Conservation (phyloP, 2,113 vertebrate species). For the Chiloscyllium plagiosum region DNA sequence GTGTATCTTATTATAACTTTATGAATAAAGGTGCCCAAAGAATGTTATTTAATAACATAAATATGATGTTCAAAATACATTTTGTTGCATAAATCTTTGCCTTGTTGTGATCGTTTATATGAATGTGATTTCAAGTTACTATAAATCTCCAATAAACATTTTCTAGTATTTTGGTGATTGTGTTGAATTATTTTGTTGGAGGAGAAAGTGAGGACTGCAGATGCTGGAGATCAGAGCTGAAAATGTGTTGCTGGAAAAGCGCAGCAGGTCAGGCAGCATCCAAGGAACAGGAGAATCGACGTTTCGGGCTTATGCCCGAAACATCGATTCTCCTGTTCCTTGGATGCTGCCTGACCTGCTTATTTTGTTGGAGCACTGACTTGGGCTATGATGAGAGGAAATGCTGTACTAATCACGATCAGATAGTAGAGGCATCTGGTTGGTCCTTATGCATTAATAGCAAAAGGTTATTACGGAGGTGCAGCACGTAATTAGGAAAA, state of each 20-base stretch:
- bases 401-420: background rate
- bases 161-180: background rate
- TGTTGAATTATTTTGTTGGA: background rate
- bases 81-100: background rate
- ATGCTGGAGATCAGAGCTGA: no score
- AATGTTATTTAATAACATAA: background rate
- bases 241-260: no score
- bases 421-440: no score
- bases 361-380: background rate
- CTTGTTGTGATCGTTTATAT: background rate
- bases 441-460: no score
- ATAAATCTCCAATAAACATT: slow-evolving; percentile 3
- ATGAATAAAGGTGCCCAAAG: background rate
- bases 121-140: background rate
- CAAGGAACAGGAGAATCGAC: no score
- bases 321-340: no score
- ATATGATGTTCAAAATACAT: background rate
- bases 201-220: no score
- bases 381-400: background rate
- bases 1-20: background rate
- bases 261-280: no score
- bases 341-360: no score
- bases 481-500: no score
- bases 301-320: no score
- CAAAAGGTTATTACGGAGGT: no score